A percentile compares a stretch with the other conserved stretches of the same genome.
Conservation (phyloP, 2,888 invertebrate species). For the Clusia tigrina region DNA sequence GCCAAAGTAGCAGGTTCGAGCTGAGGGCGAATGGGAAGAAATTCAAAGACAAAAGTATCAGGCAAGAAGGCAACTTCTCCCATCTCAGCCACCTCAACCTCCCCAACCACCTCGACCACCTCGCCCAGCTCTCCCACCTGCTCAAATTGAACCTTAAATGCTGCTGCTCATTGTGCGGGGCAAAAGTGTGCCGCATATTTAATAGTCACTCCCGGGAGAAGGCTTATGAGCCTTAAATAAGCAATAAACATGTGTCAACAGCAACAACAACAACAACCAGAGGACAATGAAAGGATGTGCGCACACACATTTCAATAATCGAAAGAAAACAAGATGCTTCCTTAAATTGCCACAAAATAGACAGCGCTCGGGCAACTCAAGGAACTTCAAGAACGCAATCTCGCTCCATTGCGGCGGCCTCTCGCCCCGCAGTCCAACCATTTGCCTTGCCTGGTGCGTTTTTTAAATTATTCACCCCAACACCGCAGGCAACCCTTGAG, state of each 20-base stretch:
- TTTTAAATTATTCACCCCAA: constrained; percentile 24
- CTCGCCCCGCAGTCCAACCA: no score
- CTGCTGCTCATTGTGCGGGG: no score
- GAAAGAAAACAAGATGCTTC: constrained; percentile 58
- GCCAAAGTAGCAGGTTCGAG: no score
- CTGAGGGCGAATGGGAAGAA: no score
- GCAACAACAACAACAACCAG: not conserved
- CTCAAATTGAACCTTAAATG: no score
- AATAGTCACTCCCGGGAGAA: constrained; percentile 8
- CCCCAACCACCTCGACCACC: no score
- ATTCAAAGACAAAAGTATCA: no score
- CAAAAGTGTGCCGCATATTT: not conserved
- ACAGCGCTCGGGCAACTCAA: not conserved
- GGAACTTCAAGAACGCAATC: not conserved
- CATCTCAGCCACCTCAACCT: no score
- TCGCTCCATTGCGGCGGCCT: not conserved
- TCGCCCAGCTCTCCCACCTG: no score
- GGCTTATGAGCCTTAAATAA: constrained; percentile 7
- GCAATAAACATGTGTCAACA: constrained; percentile 32
- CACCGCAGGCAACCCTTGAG: constrained; percentile 40
- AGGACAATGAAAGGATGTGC: constrained; percentile 27
- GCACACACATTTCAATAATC: constrained; percentile 57
- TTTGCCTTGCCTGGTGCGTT: not conserved
- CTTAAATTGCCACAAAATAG: constrained; percentile 20
- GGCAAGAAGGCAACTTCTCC: no score